Evolutionary conservation across 2,888 invertebrate genomes (phyloP), one percentile per base, ranked within the genome.

Genomic region (Habrosyne pyritoides): DNA sequence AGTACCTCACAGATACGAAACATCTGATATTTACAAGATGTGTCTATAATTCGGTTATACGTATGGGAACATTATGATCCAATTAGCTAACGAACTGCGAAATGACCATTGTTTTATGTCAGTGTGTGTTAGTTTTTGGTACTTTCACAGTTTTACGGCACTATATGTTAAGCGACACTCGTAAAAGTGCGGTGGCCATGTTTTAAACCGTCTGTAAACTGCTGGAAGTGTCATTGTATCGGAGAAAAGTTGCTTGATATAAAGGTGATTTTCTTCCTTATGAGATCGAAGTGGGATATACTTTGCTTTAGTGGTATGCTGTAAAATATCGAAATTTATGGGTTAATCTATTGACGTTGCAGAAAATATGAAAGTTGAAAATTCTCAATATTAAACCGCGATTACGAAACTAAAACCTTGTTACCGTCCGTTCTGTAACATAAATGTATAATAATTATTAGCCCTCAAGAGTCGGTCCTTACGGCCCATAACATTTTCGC

Each of bases 111-210:
- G 79, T 84, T 81, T 42, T 83, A 80, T 78, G 80, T 80, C 71
- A 67, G 62, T 61, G 66, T 73, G 67, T 73, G 71, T 78, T 69
- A 75, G 82, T 83, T 85, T 87, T 84, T 74, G 81, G 79, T 82
- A 77, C 81, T 77, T 77, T 73, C 78, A 69, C 75, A 71, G 77
- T 86, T 90, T 89, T 87, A 89, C 77, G 81, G 81, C 83, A 77
- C 80, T 83, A 82, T 88, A 87, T 87, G 86, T 89, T 89, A 88
- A 89, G 85, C 72, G 86, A 75, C 82, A 81, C 70, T 86, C 89
- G 87, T 91, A 91, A 90, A 89, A 84, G 77, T 76, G 71, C 75
- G 74, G 80, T 80, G 81, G 75, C 74, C 79, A 77, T 87, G 87
- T 87, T 90, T 89, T 89, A 90, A 82, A 79, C 76, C 80, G 80